Evolutionary conservation across 1,140 invertebrate species (phyloP), one percentile per base, ranked within the genome.

Genomic region (Lethocerus indicus): DNA sequence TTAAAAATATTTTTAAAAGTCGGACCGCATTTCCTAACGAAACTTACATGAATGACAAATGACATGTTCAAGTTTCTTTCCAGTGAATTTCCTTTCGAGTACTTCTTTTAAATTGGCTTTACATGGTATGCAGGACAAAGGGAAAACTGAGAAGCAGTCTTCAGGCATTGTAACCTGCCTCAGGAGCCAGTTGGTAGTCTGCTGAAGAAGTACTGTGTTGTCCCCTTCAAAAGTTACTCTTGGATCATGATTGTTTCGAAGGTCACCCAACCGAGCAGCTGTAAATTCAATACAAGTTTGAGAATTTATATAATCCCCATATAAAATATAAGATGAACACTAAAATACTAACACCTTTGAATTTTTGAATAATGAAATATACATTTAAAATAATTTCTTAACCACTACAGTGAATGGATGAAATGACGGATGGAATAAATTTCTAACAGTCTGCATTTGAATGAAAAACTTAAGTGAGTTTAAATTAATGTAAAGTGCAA

Each of bases 221-320:
- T 96, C 91, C 3, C 91, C 92, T 69, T 97, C 91, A 58, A 93
- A 95, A 1, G 91, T 95, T 54, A 83, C 83, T 53, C 85, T 87
- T 0, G 88, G 83, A 67, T 97, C 92, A 66, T 92, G 80, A 63
- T 92, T 82, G 65, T 80, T 79, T 45, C 87, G 73, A 41, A 94
- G 66, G 50, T 83, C 77, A 6, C 86, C 85, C 36, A 93, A 66
- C 56, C 84, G 73, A 44, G 82, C 71, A n/a, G 76, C 81, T 73
- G 63, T 40, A 48, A 59, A 45, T 54, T 39, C 50, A 50, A 26
- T 36, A 57, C 54, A 47, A 53, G 54, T 25, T 57, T 25, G 36
- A 46, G 18, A 26, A 46, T 16, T 29, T 53, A n/a, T n/a, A n/a
- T n/a, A n/a, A n/a, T n/a, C n/a, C n/a, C n/a, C n/a, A n/a, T n/a